Conservation (phyloP, 2,113 vertebrate genomes). For the Micromys minutus region DNA sequence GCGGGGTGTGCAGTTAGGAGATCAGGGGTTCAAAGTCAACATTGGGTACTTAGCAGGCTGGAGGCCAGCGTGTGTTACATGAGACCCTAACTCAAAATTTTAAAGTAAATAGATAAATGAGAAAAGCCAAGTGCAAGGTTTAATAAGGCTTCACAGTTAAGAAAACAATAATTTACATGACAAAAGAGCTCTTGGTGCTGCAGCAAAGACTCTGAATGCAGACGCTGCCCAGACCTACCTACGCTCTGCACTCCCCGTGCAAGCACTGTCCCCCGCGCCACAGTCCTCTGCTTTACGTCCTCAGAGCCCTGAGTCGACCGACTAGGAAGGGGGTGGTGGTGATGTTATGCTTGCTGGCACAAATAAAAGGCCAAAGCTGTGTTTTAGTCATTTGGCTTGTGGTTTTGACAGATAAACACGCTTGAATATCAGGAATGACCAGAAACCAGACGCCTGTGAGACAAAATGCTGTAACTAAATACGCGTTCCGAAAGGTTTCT, state of each 20-base stretch:
- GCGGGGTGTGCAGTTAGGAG: neutral
- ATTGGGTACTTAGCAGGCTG: neutral
- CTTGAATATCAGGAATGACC: conserved; percentile 2
- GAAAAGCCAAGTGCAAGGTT: neutral
- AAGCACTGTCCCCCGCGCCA: accelerated
- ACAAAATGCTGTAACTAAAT: neutral
- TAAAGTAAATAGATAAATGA: neutral
- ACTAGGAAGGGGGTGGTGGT: neutral
- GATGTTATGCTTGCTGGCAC: neutral
- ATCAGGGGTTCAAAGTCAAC: neutral
- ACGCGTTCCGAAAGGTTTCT: conserved; percentile 15
- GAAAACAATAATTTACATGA: neutral
- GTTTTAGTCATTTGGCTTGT: conserved; percentile 32
- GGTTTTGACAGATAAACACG: neutral
- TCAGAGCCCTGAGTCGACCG: neutral
- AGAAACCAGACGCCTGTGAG: neutral
- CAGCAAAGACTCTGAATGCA: neutral
- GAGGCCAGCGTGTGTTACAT: neutral
- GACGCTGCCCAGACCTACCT: neutral
- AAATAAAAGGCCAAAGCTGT: neutral
- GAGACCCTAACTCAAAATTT: neutral
- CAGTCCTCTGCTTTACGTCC: accelerated
- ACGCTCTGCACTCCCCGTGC: neutral
- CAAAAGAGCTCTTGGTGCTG: neutral
- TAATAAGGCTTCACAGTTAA: neutral